Evolutionary conservation across 2,888 invertebrate species (phyloP).

Genomic region (Watsonalla cultraria): DNA sequence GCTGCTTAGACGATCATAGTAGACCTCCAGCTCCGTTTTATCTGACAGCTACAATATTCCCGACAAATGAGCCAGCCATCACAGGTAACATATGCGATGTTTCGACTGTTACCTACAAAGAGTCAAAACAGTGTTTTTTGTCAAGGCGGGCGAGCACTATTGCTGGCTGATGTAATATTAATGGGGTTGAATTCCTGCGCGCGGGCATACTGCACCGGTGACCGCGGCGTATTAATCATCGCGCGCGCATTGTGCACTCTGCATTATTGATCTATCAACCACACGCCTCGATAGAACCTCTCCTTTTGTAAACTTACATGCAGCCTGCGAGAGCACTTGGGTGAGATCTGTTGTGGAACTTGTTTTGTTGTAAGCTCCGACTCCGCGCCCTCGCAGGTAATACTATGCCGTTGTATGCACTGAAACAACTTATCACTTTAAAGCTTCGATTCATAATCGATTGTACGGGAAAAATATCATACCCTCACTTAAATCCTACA

Average conservation of each 20-base stretch:
- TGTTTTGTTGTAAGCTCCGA: background rate
- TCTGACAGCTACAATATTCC: too few relatives aligned
- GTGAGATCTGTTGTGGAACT: constrained; percentile 13
- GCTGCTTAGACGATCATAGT: too few relatives aligned
- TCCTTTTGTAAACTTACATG: background rate
- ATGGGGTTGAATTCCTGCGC: constrained; percentile 55
- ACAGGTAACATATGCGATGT: background rate
- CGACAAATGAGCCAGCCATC: too few relatives aligned
- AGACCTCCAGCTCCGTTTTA: too few relatives aligned
- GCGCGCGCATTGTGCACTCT: constrained; percentile 36
- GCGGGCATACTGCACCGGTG: constrained; percentile 21
- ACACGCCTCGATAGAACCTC: constrained; percentile 4
- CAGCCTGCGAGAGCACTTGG: constrained; percentile 16
- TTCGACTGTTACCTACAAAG: constrained; percentile 2
- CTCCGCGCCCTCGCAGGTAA: background rate
- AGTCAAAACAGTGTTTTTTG: constrained; percentile 45
- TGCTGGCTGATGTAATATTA: constrained; percentile 67
- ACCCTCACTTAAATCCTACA: too few relatives aligned
- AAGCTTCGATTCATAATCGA: too few relatives aligned
- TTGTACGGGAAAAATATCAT: too few relatives aligned
- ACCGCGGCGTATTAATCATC: constrained; percentile 55
- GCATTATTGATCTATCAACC: constrained; percentile 13
- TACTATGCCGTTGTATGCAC: too few relatives aligned
- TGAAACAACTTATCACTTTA: too few relatives aligned
- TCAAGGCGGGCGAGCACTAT: constrained; percentile 30